Evolutionary conservation across 2,797 vertebrate genomes (phyloP).

Genomic region (Argentina silus): DNA sequence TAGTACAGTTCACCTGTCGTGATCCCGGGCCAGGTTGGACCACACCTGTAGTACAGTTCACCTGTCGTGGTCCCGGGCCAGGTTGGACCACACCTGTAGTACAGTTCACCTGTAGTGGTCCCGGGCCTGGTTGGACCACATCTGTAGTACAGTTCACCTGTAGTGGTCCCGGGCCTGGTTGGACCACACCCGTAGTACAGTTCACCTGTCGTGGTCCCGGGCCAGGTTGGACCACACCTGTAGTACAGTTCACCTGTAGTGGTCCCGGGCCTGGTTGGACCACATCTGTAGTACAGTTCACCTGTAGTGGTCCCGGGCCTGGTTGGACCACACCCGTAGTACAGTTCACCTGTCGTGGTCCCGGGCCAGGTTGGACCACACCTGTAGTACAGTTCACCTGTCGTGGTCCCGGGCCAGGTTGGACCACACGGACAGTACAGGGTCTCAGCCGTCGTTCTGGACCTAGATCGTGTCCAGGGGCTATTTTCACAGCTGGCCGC

Average conservation of each 20-base stretch:
- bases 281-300: background rate
- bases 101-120: background rate
- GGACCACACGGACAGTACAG: slow-evolving; percentile 37
- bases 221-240: too few relatives aligned
- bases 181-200: too few relatives aligned
- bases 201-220: background rate
- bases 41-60: too few relatives aligned
- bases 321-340: background rate
- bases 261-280: background rate
- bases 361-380: background rate
- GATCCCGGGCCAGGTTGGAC: background rate
- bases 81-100: too few relatives aligned
- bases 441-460: slow-evolving; percentile 33
- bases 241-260: slow-evolving; percentile 13
- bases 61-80: too few relatives aligned
- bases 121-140: background rate
- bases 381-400: background rate
- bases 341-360: background rate
- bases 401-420: slow-evolving; percentile 30
- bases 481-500: slow-evolving; percentile 69
- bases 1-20: background rate
- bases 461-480: slow-evolving; percentile 18
- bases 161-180: slow-evolving; percentile 1
- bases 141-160: too few relatives aligned
- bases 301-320: background rate